These are phyloP conservation scores for Nyctalus aviator DNA, from an alignment of 2,797 vertebrate genomes.

Conservation along the genomic window DNA sequence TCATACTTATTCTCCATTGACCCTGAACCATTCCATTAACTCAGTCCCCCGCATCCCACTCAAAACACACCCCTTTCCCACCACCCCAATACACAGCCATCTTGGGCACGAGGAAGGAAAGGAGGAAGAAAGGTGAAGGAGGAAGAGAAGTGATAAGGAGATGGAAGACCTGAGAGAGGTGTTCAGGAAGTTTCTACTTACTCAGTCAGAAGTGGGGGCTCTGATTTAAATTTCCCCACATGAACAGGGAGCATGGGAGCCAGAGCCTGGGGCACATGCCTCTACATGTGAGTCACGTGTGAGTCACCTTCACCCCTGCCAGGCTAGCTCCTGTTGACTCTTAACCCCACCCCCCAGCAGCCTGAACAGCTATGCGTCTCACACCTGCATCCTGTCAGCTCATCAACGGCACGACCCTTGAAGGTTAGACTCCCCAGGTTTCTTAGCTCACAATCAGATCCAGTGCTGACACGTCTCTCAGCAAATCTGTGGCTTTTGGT, in stretches of 20 bases:
- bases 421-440: background rate
- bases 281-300: rapidly evolving
- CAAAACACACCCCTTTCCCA: background rate
- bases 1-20: background rate
- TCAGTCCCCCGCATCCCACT: background rate
- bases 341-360: background rate
- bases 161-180: background rate
- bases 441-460: constrained; percentile 28
- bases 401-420: background rate
- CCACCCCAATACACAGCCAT: background rate
- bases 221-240: background rate
- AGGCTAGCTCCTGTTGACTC: background rate
- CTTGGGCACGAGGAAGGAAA: background rate
- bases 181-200: background rate
- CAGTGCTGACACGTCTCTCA: background rate
- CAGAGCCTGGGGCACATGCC: background rate
- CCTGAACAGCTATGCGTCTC: background rate
- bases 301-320: background rate
- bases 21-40: background rate
- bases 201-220: background rate
- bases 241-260: background rate
- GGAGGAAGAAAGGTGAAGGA: background rate
- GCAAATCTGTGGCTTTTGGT: background rate
- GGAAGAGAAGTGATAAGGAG: background rate
- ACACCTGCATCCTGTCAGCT: background rate